Evolutionary conservation across 2,797 vertebrate genomes (phyloP), one percentile per base, ranked within the genome.

Genomic region (Orestias chungarensis): DNA sequence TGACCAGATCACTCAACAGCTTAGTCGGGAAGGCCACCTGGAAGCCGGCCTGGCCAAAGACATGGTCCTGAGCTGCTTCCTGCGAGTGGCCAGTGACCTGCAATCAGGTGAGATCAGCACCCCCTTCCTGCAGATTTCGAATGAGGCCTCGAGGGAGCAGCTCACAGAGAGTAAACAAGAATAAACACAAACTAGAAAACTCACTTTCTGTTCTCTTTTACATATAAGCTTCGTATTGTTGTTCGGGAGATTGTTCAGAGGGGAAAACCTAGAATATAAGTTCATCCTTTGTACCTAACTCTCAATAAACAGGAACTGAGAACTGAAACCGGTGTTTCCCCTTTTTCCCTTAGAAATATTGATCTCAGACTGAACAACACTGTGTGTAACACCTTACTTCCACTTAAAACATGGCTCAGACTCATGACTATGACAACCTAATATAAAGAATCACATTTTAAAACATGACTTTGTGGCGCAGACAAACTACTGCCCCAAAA

Each of bases 91-190:
- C 64, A 95, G 96, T 35, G 95, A 89, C 80, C 94, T 94, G 80
- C 93, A 95, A 61, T 97, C 97, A 3, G 95, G 95, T 61, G 96
- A 97, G 93, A 96, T 99, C 80, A 99, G 97, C 81, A 99, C 98
- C 0, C 98, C 98, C 2, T 89, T 96, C 68, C 94, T 99, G 69
- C 96, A 97, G 86, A 96, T 99, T 86, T 99, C 97, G 70, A 94
- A 91, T 0, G 95, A 94, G 0, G 89, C 85, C 74, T 88, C 80
- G 35, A 71, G 52, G 50, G 85, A 88, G 73, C 77, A 83, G 76
- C 66, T 71, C 4, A 25, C 46, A 5, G 78, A 84, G 20, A 70
- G 68, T 65, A 71, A 78, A 29, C 65, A 76, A 46, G 66, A 78
- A 23, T 77, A 74, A 83, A 52, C 50, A 15, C 44, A 7, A 61